Percentiles rank a stretch among this genome's conserved stretches.
Evolutionary conservation across 2,797 vertebrate genomes (phyloP).

Genomic region (Percopsis omiscomaycus): DNA sequence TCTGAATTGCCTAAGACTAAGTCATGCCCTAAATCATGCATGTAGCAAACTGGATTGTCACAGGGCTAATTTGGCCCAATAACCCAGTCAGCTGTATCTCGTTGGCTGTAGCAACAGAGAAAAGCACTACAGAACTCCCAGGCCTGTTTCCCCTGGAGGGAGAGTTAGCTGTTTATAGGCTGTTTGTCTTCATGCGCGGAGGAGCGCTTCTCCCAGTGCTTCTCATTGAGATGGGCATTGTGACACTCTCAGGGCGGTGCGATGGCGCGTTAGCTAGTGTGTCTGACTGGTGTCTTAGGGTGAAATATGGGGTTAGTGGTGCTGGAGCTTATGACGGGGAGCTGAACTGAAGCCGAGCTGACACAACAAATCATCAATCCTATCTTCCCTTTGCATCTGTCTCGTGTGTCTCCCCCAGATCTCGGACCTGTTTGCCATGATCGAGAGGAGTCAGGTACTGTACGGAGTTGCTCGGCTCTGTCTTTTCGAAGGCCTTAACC

Average conservation of each 20-base stretch:
- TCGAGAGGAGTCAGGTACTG: slow-evolving; percentile 86
- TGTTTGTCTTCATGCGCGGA: slow-evolving; percentile 43
- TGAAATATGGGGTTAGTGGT: slow-evolving; percentile 15
- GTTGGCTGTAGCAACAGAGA: slow-evolving; percentile 54
- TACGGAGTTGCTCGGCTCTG: slow-evolving; percentile 41
- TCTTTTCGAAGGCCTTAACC: neutral
- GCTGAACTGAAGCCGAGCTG: neutral
- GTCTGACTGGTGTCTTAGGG: neutral
- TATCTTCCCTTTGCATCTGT: slow-evolving; percentile 49
- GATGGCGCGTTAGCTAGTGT: neutral
- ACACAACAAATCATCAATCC: slow-evolving; percentile 25
- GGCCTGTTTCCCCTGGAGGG: slow-evolving; percentile 39
- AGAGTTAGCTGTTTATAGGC: slow-evolving; percentile 56
- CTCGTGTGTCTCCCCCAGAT: slow-evolving; percentile 71
- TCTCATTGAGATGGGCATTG: slow-evolving; percentile 36
- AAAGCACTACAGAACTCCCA: slow-evolving; percentile 40
- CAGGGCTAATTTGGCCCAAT: slow-evolving; percentile 31
- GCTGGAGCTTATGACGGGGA: slow-evolving; percentile 7
- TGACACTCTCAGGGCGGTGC: slow-evolving; percentile 1
- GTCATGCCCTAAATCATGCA: neutral
- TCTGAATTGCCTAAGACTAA: neutral
- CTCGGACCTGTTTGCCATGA: slow-evolving; percentile 86
- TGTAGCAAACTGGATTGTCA: slow-evolving; percentile 7
- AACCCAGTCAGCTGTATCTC: slow-evolving; percentile 39
- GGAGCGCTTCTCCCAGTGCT: slow-evolving; percentile 37